Evolutionary conservation across 1,140 invertebrate species (phyloP).

Genomic region (Thalassaphorura encarpata): DNA sequence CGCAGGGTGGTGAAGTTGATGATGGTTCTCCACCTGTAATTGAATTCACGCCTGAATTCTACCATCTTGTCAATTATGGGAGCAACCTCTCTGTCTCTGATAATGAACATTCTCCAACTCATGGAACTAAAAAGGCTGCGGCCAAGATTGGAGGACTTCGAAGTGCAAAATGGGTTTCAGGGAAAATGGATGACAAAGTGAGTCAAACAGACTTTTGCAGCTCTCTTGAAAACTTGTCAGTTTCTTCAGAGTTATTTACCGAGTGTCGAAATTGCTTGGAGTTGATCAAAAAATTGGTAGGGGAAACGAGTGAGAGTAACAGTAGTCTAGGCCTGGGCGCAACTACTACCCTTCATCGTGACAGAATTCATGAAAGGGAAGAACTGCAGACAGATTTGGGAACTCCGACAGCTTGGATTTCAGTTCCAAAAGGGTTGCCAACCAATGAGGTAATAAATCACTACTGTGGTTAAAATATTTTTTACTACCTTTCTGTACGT

Average conservation of each 20-base stretch:
- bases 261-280: conserved; percentile 31
- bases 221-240: conserved; percentile 27
- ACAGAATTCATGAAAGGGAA: not conserved
- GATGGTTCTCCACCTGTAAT: conserved; percentile 28
- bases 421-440: conserved; percentile 28
- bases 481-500: not conserved
- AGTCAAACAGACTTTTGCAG: conserved; percentile 30
- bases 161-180: not conserved
- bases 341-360: conserved; percentile 7
- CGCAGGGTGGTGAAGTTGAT: too few relatives aligned
- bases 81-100: conserved; percentile 26
- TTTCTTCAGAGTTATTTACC: conserved; percentile 27
- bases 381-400: conserved; percentile 15
- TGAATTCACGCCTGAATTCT: conserved; percentile 31
- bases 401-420: conserved; percentile 23
- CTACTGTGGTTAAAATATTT: not conserved
- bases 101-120: conserved; percentile 15
- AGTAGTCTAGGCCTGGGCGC: not conserved
- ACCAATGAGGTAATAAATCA: conserved; percentile 21
- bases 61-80: conserved; percentile 30
- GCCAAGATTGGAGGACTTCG: not conserved
- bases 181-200: conserved; percentile 30
- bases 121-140: not conserved
- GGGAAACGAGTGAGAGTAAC: not conserved
- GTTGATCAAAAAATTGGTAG: conserved; percentile 27